Base-by-base conservation (phyloP, 2,113 vertebrate genomes). In the Macrotus californicus region DNA sequence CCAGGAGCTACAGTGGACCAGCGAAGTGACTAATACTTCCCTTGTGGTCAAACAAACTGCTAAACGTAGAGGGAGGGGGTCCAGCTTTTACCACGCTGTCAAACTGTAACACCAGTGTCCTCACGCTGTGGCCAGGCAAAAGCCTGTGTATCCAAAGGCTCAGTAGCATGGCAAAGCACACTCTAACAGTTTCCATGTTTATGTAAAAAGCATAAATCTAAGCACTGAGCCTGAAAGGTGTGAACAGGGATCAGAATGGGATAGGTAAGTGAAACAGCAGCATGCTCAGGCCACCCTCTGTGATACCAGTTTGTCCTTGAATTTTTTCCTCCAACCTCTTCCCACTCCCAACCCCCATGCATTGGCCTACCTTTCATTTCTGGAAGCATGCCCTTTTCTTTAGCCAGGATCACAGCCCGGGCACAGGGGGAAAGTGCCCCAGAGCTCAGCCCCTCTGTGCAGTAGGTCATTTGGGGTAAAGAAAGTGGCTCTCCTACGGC, bases 251-350 rank as follows among this genome's bases (percentile, higher is more conserved):
- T 50, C 24, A 6, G 36, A 19, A 34, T 26, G 19, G 10, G 15
- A 13, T 3, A 50, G 73, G 54, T 12, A 41, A 5, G 18, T 0
- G 24, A 18, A 24, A 22, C 2, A 9, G 24, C 1, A 24, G 10
- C 7, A 6, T 6, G 34, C 7, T 36, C 31, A 36, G 34, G 7
- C 12, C 43, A 16, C n/a, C 56, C 50, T 13, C 22, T 11, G 22
- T 26, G 59, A 24, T 1, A 11, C 16, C 31, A 46, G 84, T 36
- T 76, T 81, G 64, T 12, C 16, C 79, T 59, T 81, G 15, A 91
- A 46, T 36, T 8, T 48, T 52, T 46, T 21, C 36, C 50, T 66
- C 15, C 22, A 26, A 46, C 43, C 48, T 76, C 93, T 43, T 66
- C 39, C 77, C 4, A 2, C 19, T 18, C 29, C 69, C 50, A 29